A percentile compares a stretch with the other conserved stretches of the same genome.
Evolutionary conservation across 1,140 invertebrate species (phyloP).

Genomic region (Aphaenogaster ashmeadi): DNA sequence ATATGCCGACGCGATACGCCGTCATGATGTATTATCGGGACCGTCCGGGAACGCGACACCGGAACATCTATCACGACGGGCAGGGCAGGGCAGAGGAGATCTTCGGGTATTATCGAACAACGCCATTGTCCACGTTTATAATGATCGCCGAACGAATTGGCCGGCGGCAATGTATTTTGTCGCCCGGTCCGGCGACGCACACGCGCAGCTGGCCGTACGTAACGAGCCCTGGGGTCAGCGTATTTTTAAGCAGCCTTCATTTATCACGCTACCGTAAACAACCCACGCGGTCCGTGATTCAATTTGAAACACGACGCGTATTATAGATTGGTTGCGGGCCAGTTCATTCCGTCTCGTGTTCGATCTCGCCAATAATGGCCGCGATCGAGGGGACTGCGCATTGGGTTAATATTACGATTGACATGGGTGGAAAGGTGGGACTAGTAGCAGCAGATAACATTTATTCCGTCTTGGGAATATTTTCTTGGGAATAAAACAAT

Average conservation of each 20-base stretch:
- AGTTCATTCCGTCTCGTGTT: slow-evolving; percentile 24
- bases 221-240: slow-evolving; percentile 14
- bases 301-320: slow-evolving; percentile 46
- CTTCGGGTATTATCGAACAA: slow-evolving; percentile 59
- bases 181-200: background rate
- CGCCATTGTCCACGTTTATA: slow-evolving; percentile 56
- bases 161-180: slow-evolving; percentile 48
- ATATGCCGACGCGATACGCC: slow-evolving; percentile 24
- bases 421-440: too few species aligned
- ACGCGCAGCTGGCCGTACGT: slow-evolving; percentile 3
- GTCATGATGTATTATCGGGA: slow-evolving; percentile 40
- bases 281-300: slow-evolving; percentile 19
- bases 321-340: slow-evolving; percentile 28
- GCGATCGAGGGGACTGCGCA: slow-evolving; percentile 14
- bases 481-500: background rate
- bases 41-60: slow-evolving; percentile 31
- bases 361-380: slow-evolving; percentile 14
- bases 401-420: slow-evolving; percentile 27
- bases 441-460: background rate
- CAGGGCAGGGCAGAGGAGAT: slow-evolving; percentile 25
- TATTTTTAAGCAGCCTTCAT: slow-evolving; percentile 55
- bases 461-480: background rate
- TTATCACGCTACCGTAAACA: slow-evolving; percentile 48
- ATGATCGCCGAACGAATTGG: slow-evolving; percentile 56
- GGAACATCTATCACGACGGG: slow-evolving; percentile 56